phyloP scores from a whole-genome alignment of 1,140 invertebrate genomes.

The Asobara japonica region DNA sequence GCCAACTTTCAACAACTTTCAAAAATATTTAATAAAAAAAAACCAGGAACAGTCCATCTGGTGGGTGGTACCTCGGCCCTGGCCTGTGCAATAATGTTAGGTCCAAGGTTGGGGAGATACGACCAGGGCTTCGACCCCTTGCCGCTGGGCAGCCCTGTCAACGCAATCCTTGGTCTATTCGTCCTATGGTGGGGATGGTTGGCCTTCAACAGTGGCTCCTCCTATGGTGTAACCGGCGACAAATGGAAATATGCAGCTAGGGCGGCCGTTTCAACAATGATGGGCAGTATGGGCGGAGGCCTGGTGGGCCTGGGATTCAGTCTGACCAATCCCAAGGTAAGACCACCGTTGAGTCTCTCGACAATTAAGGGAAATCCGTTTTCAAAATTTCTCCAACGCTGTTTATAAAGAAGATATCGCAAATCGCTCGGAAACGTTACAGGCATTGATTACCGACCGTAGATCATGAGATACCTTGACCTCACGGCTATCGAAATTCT shows the following conservation, averaged over 20 bases:
- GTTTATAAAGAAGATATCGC: too few relatives aligned
- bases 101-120: slow-evolving; percentile 88
- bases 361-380: too few relatives aligned
- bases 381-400: too few relatives aligned
- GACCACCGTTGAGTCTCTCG: too few relatives aligned
- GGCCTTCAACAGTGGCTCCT: slow-evolving; percentile 93
- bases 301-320: slow-evolving; percentile 77
- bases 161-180: slow-evolving; percentile 90
- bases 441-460: too few relatives aligned
- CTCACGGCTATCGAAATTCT: too few relatives aligned
- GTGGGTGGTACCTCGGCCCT: slow-evolving; percentile 73
- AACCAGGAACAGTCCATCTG: slow-evolving; percentile 85
- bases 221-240: slow-evolving; percentile 77
- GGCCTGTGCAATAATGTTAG: slow-evolving; percentile 89
- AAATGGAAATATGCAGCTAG: slow-evolving; percentile 90
- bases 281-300: slow-evolving; percentile 89
- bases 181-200: slow-evolving; percentile 95
- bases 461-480: too few relatives aligned
- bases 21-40: not conserved
- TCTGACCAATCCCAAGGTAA: slow-evolving; percentile 74
- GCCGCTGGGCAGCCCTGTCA: slow-evolving; percentile 88
- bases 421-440: too few relatives aligned
- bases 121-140: slow-evolving; percentile 78
- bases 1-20: too few relatives aligned
- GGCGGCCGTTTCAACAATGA: slow-evolving; percentile 89